A percentile compares a stretch with the other conserved stretches of the same genome.
phyloP scores from a whole-genome alignment of 92 coral and sea anemone species.

The Zoanthus solanderi region DNA sequence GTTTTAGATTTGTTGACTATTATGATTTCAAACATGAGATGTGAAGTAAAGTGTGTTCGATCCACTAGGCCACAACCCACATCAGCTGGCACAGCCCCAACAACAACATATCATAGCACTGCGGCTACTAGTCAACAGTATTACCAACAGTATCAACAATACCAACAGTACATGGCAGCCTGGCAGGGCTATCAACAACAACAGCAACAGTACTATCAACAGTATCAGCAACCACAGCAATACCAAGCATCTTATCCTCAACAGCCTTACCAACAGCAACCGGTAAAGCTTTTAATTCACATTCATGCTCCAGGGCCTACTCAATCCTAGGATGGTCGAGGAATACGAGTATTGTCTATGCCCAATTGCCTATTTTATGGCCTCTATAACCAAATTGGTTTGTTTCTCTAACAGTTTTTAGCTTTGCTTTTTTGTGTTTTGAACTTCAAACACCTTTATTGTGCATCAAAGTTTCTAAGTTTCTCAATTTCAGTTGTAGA shows the following conservation, averaged over 20 bases:
- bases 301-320: background rate
- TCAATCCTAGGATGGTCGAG: no score
- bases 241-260: conserved; percentile 60
- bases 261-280: conserved; percentile 69
- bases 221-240: conserved; percentile 66
- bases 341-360: no score
- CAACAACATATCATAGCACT: conserved; percentile 47
- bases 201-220: conserved; percentile 75
- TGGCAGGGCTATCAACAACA: conserved; percentile 98
- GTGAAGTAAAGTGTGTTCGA: no score
- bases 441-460: background rate
- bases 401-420: no score
- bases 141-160: conserved; percentile 94
- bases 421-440: background rate
- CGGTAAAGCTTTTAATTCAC: conserved; percentile 6
- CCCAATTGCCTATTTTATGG: no score
- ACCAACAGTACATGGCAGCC: conserved; percentile 95
- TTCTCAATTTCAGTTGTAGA: no score
- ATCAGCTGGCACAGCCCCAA: conserved; percentile 39
- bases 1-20: no score
- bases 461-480: no score
- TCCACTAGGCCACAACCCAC: conserved; percentile 68
- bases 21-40: no score
- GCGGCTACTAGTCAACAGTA: conserved; percentile 73
- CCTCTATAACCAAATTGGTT: no score